phyloP scores from a whole-genome alignment of 2,797 vertebrate species.

The Leucoraja ocellata region DNA sequence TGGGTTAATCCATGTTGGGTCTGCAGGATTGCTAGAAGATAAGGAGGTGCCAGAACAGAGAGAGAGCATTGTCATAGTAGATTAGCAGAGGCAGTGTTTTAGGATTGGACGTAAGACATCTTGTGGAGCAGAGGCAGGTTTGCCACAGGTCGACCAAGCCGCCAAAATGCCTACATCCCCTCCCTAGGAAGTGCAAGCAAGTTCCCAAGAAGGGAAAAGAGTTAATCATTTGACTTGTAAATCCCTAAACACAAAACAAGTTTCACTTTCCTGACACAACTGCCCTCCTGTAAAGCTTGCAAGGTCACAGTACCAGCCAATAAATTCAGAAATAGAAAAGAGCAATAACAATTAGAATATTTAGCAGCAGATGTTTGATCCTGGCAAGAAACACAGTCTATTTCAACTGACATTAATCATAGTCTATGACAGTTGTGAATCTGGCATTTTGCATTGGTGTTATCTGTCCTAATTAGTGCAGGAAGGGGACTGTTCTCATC shows the following conservation, averaged over 20 bases:
- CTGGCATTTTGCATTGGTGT: slow-evolving; percentile 8
- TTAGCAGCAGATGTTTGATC: slow-evolving; percentile 31
- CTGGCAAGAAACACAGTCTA: slow-evolving; percentile 11
- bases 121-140: not conserved
- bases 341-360: not conserved
- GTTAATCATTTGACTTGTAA: not conserved
- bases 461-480: slow-evolving; percentile 27
- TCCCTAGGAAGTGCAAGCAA: no score
- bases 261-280: not conserved
- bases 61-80: not conserved
- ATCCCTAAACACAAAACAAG: not conserved
- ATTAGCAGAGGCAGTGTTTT: no score
- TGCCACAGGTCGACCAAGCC: not conserved
- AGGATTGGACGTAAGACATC: not conserved
- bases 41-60: no score
- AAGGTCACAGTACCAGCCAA: not conserved
- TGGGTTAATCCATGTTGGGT: not conserved
- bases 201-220: no score
- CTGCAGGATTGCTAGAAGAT: not conserved
- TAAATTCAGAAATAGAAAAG: not conserved
- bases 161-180: not conserved
- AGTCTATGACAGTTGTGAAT: not conserved
- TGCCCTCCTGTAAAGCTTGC: not conserved
- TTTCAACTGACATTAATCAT: slow-evolving; percentile 25
- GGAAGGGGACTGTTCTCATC: not conserved